Percentiles rank a stretch among this genome's conserved stretches.
phyloP scores from a whole-genome alignment of 2,888 invertebrate genomes.

The Odontothrips loti region DNA sequence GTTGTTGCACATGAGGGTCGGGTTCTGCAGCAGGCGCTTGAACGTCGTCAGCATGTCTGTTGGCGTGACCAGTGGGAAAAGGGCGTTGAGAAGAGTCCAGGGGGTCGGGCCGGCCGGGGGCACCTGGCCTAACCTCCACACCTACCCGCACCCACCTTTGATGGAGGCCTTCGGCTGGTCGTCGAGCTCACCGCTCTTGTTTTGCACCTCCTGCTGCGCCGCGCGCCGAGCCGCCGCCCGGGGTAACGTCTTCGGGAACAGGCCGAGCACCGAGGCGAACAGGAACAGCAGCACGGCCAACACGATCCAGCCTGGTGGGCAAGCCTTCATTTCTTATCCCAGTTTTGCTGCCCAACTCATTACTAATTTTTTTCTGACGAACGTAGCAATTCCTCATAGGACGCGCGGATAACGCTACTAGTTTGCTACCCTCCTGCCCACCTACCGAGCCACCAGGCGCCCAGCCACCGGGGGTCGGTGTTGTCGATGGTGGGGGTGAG shows the following conservation, averaged over 20 bases:
- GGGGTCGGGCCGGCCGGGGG: not conserved
- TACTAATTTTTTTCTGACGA: not conserved
- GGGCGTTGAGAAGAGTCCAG: too few relatives aligned
- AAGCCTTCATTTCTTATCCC: not conserved
- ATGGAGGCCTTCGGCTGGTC: constrained; percentile 39
- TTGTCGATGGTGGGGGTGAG: constrained; percentile 61
- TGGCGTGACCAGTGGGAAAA: not conserved
- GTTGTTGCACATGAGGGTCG: constrained; percentile 67
- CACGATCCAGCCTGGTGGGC: constrained; percentile 56
- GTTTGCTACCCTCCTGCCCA: too few relatives aligned
- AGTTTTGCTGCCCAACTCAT: too few relatives aligned
- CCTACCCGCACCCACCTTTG: constrained; percentile 16
- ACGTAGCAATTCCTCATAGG: too few relatives aligned
- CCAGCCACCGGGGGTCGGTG: constrained; percentile 70
- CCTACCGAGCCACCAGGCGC: constrained; percentile 73
- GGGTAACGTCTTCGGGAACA: constrained; percentile 67
- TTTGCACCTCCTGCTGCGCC: constrained; percentile 45
- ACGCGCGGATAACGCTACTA: too few relatives aligned
- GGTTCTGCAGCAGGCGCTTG: constrained; percentile 59
- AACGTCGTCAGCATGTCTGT: constrained; percentile 61
- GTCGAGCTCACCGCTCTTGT: constrained; percentile 36
- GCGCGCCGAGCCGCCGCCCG: constrained; percentile 57
- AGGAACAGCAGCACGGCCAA: constrained; percentile 56
- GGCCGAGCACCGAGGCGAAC: constrained; percentile 58
- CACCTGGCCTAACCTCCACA: not conserved